Conservation (phyloP, 2,888 invertebrate genomes). For the Pyralis farinalis region DNA sequence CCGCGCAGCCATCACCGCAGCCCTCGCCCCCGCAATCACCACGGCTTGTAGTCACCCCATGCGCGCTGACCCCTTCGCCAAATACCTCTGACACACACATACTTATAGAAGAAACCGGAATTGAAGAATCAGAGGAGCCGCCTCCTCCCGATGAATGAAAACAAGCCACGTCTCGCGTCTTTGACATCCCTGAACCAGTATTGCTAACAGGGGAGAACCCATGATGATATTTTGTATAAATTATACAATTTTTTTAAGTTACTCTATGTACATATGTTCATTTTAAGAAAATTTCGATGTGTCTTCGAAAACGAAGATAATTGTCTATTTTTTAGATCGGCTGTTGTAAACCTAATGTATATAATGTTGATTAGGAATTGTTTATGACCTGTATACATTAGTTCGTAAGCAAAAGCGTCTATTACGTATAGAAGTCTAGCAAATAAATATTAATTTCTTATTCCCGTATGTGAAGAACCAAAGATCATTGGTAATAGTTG, state of each 20-base stretch:
- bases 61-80: conserved; percentile 13
- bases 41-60: conserved; percentile 30
- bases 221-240: conserved; percentile 53
- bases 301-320: conserved; percentile 45
- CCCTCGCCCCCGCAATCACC: conserved; percentile 32
- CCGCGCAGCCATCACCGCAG: conserved; percentile 23
- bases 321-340: conserved; percentile 57
- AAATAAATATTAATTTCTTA: no score
- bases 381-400: conserved; percentile 13
- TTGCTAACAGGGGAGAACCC: conserved; percentile 21
- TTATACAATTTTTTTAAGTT: conserved; percentile 52
- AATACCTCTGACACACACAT: conserved; percentile 43
- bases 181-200: conserved; percentile 20
- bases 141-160: conserved; percentile 34
- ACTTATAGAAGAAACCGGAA: conserved; percentile 41
- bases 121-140: conserved; percentile 17
- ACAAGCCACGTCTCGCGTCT: conserved; percentile 22
- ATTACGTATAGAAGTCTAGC: no score
- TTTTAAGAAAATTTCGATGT: conserved; percentile 48
- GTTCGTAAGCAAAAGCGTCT: no score
- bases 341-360: conserved; percentile 35
- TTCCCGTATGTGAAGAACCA: no score
- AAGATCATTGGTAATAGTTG: no score
- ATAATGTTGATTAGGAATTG: conserved; percentile 12
- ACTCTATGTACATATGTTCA: conserved; percentile 28